Base-by-base conservation (phyloP, 2,113 vertebrate species). In the Delphinus delphis region DNA sequence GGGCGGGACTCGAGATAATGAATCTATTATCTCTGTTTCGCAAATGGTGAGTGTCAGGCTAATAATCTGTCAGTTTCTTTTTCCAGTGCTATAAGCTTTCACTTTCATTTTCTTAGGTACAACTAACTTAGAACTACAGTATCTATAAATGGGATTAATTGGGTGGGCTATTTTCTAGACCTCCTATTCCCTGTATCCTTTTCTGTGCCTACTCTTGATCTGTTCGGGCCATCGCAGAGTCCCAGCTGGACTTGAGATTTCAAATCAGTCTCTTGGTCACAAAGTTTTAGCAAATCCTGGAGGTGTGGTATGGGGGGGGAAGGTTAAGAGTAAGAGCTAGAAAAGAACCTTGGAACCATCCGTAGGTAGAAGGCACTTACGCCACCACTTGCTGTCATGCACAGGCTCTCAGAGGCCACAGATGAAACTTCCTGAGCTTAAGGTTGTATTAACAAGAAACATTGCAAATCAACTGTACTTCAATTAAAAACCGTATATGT, bases 1-100 rank as follows among this genome's bases (percentile, higher is more conserved):
- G 84, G 65, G 15, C 15, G 53, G 50, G 53, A 6, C 53, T 53
- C 15, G 15, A 98, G 95, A 97, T 98, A 98, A 98, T 98, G 98
- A 98, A 98, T 98, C 88, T 98, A 95, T 98, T 98, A 98, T 98
- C 97, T 80, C 65, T 85, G 47, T 94, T 97, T 97, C 96, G 92
- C 97, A 97, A 97, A 98, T 70, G 55, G 90, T 97, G 98, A 97
- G 91, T 90, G 93, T 97, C 96, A 95, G 87, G 95, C 97, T 97
- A 92, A 96, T 95, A 67, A 93, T 98, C 94, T 26, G 36, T 97
- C 94, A 88, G 97, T 96, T 98, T 97, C 97, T 93, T 97, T 97
- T 95, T 90, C 92, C 74, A 95, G n/a, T 17, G 62, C 65, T 74
- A 9, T 96, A 90, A 96, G 85, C 92, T 83, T 96, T 68, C 53